Evolutionary conservation across 2,113 vertebrate genomes (phyloP).

Genomic region (Proterorhinus semilunaris): DNA sequence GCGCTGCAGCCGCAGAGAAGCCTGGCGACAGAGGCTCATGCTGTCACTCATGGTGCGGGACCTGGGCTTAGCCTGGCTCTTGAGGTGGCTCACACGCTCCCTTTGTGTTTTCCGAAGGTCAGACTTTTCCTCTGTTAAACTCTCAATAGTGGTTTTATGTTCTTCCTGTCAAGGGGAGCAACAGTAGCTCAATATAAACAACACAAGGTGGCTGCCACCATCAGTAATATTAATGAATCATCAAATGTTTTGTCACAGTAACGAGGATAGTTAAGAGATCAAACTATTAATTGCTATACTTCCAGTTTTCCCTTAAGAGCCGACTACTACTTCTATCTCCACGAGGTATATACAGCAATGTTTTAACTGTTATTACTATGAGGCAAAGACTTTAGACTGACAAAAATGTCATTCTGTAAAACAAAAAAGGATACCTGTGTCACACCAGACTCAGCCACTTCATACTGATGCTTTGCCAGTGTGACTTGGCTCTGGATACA

Average conservation of each 20-base stretch:
- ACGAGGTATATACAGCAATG: too few relatives aligned
- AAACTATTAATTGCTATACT: too few relatives aligned
- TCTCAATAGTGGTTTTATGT: constrained; percentile 74
- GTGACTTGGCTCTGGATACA: constrained; percentile 87
- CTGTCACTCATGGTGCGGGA: constrained; percentile 76
- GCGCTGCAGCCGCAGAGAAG: constrained; percentile 81
- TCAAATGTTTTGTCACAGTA: too few relatives aligned
- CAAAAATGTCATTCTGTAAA: neutral
- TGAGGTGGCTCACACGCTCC: constrained; percentile 73
- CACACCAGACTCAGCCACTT: constrained; percentile 79
- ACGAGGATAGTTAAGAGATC: too few relatives aligned
- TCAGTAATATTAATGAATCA: too few relatives aligned
- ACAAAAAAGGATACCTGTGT: constrained; percentile 54
- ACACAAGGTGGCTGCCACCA: too few relatives aligned
- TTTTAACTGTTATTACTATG: too few relatives aligned
- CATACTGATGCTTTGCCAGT: constrained; percentile 78
- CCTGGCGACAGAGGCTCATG: constrained; percentile 80
- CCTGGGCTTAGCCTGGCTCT: constrained; percentile 58
- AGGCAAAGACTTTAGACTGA: too few relatives aligned
- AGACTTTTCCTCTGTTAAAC: constrained; percentile 74
- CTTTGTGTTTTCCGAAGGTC: constrained; percentile 74
- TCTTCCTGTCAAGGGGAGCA: constrained; percentile 63
- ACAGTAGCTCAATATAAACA: neutral
- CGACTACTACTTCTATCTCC: too few relatives aligned
- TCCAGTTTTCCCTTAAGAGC: too few relatives aligned